Evolutionary conservation across 2,888 invertebrate species (phyloP).

Genomic region (Griposia aprilina): DNA sequence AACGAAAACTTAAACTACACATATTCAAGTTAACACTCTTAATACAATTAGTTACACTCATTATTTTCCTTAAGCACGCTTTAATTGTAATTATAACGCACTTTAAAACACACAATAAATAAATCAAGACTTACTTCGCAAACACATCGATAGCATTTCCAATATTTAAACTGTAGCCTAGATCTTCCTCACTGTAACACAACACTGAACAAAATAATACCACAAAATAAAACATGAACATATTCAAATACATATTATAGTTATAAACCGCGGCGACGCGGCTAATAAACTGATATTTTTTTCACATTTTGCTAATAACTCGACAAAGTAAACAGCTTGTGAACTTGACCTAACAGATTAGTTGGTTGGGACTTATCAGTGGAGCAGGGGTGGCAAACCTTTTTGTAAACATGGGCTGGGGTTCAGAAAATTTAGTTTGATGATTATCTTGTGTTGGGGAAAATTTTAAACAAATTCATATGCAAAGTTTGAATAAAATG

Average conservation of each 20-base stretch:
- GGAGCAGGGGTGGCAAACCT: slow-evolving; percentile 47
- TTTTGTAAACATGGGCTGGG: slow-evolving; percentile 20
- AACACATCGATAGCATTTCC: slow-evolving; percentile 87
- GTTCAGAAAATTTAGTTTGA: slow-evolving; percentile 1
- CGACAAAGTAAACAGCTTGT: slow-evolving; percentile 79
- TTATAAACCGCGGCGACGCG: slow-evolving; percentile 74
- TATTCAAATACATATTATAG: slow-evolving; percentile 70
- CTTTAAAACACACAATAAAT: slow-evolving; percentile 6
- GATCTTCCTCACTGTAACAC: slow-evolving; percentile 79
- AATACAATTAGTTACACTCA: neutral
- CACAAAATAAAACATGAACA: slow-evolving; percentile 72
- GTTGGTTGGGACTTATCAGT: slow-evolving; percentile 69
- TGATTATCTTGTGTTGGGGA: neutral
- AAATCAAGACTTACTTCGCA: slow-evolving; percentile 83
- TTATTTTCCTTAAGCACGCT: slow-evolving; percentile 18
- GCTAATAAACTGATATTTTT: slow-evolving; percentile 84
- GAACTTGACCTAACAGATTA: slow-evolving; percentile 89
- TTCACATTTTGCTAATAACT: slow-evolving; percentile 86
- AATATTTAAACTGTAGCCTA: slow-evolving; percentile 84
- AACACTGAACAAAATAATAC: slow-evolving; percentile 74
- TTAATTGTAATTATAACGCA: slow-evolving; percentile 9
- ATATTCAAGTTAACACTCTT: neutral
- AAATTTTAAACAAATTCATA: no score
- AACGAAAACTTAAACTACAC: no score
- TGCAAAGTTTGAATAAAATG: no score